phyloP scores from a whole-genome alignment of 2,888 invertebrate species.

The Hedychridium roseum region DNA sequence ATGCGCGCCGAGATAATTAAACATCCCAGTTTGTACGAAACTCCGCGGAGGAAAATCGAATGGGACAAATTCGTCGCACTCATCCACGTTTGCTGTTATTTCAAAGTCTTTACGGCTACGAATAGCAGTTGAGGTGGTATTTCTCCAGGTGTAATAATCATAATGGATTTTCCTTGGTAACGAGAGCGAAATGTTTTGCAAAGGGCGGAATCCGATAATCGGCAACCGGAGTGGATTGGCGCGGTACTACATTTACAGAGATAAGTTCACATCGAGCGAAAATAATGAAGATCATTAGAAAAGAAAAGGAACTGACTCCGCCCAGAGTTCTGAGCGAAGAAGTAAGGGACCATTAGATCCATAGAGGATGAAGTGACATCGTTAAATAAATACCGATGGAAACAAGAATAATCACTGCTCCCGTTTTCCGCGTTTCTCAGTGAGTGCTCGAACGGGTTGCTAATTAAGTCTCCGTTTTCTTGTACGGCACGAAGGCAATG shows the following conservation, averaged over 20 bases:
- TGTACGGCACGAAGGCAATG: no score
- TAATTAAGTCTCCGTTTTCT: constrained; percentile 27
- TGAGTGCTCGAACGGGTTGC: constrained; percentile 18
- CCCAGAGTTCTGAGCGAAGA: not conserved
- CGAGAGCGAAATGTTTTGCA: not conserved
- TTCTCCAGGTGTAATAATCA: no score
- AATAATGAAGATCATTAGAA: constrained; percentile 39
- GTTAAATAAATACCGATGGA: constrained; percentile 36
- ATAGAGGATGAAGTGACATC: constrained; percentile 27
- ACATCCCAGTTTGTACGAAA: no score
- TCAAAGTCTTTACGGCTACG: no score
- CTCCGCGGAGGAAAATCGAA: no score
- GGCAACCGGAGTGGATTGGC: constrained; percentile 9
- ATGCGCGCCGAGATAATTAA: no score
- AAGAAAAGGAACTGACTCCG: constrained; percentile 3
- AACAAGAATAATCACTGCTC: no score
- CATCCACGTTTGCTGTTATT: no score
- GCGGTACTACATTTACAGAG: not conserved
- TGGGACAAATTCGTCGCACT: no score
- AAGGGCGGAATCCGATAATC: constrained; percentile 26
- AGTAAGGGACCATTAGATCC: constrained; percentile 28
- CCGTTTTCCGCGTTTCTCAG: no score
- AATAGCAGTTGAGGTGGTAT: no score
- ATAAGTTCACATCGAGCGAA: constrained; percentile 32
- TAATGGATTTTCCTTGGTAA: no score